phyloP scores from a whole-genome alignment of 2,888 invertebrate species.

The Ectemnius lituratus region DNA sequence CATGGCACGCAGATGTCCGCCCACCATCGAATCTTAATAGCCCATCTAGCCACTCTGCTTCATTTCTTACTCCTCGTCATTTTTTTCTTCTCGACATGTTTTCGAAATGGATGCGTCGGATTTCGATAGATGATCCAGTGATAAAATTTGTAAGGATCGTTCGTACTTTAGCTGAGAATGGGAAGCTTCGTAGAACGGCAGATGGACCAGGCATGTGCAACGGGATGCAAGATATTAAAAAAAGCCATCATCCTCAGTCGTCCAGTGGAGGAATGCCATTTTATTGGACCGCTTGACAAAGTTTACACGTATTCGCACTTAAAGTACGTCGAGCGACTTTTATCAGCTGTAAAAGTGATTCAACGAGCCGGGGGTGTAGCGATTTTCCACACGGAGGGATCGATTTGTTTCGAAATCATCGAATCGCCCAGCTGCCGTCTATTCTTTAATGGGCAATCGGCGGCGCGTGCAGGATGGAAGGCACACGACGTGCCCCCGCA shows the following conservation, averaged over 20 bases:
- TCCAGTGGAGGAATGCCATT: background rate
- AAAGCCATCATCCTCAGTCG: conserved; percentile 25
- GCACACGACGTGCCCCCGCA: conserved; percentile 70
- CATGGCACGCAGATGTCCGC: background rate
- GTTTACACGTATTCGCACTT: background rate
- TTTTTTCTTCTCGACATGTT: too few relatives aligned
- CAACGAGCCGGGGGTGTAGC: background rate
- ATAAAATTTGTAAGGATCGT: background rate
- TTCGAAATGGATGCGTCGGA: background rate
- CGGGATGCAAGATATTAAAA: conserved; percentile 49
- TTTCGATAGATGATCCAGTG: background rate
- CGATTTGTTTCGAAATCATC: conserved; percentile 50
- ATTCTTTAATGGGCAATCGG: conserved; percentile 64
- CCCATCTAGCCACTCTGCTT: background rate
- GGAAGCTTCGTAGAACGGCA: conserved; percentile 46
- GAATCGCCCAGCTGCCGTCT: conserved; percentile 52
- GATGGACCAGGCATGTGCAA: conserved; percentile 53
- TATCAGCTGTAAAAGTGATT: background rate
- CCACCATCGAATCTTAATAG: background rate
- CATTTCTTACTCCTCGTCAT: too few relatives aligned
- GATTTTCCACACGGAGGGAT: conserved; percentile 31
- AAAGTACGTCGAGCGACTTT: background rate
- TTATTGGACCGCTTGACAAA: background rate
- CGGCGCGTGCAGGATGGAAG: conserved; percentile 70
- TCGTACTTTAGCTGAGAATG: conserved; percentile 24